Evolutionary conservation across 2,113 vertebrate genomes (phyloP).

Genomic region (Corythaixoides concolor): DNA sequence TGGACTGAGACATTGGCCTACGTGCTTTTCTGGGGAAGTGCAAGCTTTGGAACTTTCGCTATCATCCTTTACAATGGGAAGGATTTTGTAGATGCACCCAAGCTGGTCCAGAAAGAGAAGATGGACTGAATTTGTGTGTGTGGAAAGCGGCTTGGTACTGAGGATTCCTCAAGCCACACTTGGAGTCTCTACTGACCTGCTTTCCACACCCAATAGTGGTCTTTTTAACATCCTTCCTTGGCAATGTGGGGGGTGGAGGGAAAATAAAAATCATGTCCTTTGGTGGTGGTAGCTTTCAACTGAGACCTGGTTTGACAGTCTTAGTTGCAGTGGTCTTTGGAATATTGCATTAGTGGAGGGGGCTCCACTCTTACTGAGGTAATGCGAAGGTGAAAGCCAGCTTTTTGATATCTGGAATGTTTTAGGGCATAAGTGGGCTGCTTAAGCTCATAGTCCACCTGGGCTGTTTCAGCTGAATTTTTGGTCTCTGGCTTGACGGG

Average conservation of each 20-base stretch:
- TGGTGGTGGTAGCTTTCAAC: background rate
- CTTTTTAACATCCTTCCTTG: slow-evolving; percentile 10
- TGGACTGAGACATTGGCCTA: slow-evolving; percentile 96
- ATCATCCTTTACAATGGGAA: slow-evolving; percentile 95
- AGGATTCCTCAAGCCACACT: slow-evolving; percentile 77
- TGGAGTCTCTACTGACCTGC: slow-evolving; percentile 94
- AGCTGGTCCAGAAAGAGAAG: slow-evolving; percentile 95
- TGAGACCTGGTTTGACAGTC: background rate
- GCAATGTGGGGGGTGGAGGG: background rate
- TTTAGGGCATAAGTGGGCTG: background rate
- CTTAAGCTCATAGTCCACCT: background rate
- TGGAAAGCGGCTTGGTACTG: slow-evolving; percentile 92
- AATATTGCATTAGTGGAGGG: slow-evolving; percentile 52
- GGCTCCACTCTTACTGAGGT: background rate
- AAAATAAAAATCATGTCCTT: background rate
- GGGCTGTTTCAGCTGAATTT: background rate
- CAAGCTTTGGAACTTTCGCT: slow-evolving; percentile 88
- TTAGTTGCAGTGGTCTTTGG: slow-evolving; percentile 49
- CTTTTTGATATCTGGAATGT: background rate
- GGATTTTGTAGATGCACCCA: slow-evolving; percentile 94
- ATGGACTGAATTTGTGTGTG: slow-evolving; percentile 98
- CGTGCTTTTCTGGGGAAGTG: slow-evolving; percentile 92
- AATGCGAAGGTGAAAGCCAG: background rate
- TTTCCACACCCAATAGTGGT: slow-evolving; percentile 73
- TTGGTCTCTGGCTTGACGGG: background rate